A percentile compares a stretch with the other conserved stretches of the same genome.
Evolutionary conservation across 2,113 vertebrate species (phyloP).

Genomic region (Eclectus roratus): DNA sequence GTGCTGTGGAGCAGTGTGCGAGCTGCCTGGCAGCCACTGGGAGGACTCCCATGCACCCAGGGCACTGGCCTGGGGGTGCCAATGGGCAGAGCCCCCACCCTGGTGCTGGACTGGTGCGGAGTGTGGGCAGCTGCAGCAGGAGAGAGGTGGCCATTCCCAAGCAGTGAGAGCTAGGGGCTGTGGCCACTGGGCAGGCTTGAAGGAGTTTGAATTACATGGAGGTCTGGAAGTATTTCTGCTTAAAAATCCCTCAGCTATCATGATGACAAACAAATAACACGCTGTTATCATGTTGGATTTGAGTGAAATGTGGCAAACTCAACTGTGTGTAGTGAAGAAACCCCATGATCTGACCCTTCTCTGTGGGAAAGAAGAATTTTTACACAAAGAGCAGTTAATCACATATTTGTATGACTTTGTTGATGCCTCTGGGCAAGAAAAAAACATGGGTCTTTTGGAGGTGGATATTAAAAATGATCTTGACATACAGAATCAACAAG

Average conservation of each 20-base stretch:
- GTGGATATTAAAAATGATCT: background rate
- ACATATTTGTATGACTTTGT: background rate
- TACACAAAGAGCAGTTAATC: background rate
- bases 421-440: background rate
- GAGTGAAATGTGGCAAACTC: background rate
- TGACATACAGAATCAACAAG: background rate
- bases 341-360: background rate
- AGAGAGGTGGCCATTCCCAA: background rate
- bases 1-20: background rate
- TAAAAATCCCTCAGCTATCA: background rate
- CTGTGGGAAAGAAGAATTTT: background rate
- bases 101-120: background rate
- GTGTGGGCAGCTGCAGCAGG: fast-evolving
- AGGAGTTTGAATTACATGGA: background rate
- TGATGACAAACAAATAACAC: background rate
- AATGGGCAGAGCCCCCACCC: background rate
- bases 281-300: background rate
- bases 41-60: background rate
- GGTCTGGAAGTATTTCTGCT: background rate
- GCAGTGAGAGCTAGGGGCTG: background rate
- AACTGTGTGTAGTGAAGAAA: background rate
- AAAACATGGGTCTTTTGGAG: fast-evolving
- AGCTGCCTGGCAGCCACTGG: background rate
- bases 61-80: fast-evolving
- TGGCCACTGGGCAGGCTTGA: background rate